Base-by-base conservation (phyloP, 2,888 invertebrate species). In the Brassicogethes aeneus region DNA sequence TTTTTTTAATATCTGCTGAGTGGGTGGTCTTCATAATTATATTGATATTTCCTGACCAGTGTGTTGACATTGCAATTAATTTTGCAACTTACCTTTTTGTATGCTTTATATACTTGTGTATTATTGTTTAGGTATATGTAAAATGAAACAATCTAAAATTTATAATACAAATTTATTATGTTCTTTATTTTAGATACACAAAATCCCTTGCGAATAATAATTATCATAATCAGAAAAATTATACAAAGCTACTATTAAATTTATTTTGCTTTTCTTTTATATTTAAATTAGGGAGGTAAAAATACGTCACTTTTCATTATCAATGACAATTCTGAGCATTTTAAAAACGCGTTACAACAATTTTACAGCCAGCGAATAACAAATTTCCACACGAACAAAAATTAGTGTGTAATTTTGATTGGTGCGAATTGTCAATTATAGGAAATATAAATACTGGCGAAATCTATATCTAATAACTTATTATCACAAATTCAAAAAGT, bases 101-200 rank as follows among this genome's bases (percentile, higher is more conserved):
- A n/a, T n/a, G n/a, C n/a, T n/a, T n/a, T n/a, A n/a, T n/a, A n/a
- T n/a, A n/a, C n/a, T n/a, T n/a, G n/a, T n/a, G n/a, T n/a, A n/a
- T n/a, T n/a, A n/a, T n/a, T n/a, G n/a, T n/a, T n/a, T n/a, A n/a
- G n/a, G n/a, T n/a, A n/a, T n/a, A n/a, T n/a, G n/a, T 44, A 36
- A 47, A 44, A 44, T 40, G 32, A 17, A 37, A 41, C 8, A 13
- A 35, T 15, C 16, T 15, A 7, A 23, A 23, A 23, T 56, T 66
- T 69, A 78, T 78, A 77, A 77, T 79, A 79, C 78, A 79, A 79
- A 78, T 79, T 78, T 70, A 77, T 77, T 77, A 64, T 62, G 63
- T 59, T 65, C 74, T 73, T 58, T 74, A 73, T 75, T 61, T 64
- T 74, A 74, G 74, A 76, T 77, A 78, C 78, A 79, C 79, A 79